Evolutionary conservation across 1,140 invertebrate species (phyloP), one percentile per base, ranked within the genome.

Genomic region (Arctopsyche grandis): DNA sequence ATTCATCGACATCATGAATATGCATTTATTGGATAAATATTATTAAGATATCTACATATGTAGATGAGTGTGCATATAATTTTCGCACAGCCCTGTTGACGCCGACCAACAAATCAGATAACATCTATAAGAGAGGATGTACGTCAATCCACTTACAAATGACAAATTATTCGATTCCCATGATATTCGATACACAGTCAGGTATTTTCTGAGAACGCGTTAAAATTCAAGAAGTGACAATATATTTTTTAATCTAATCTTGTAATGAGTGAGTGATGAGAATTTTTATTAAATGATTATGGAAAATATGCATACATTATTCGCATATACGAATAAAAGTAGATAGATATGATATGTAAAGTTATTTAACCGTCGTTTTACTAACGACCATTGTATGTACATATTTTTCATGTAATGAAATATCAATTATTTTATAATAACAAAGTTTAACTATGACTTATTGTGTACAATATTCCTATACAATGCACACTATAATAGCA

Each of bases 111-210:
- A 58, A 56, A 63, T 63, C 44, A 19, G 76, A 77, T 77, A 70
- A 48, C 38, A 77, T 77, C 76, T 48, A 26, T 22, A 29, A 77
- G n/a, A 77, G 26, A 48, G 60, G 48, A 52, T 56, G 75, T 69
- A 56, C 76, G 63, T 52, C 60, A 69, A 58, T 52, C 60, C 66
- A 69, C 63, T 69, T 43, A 70, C 66, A 69, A 74, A 74, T 79
- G 71, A 77, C 79, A 75, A 82, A 82, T 82, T 79, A 82, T 77
- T 82, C 66, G 66, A 77, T 82, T 82, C 80, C 78, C 80, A 82
- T 73, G 80, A 77, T 73, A 77, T 60, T 79, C 52, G 19, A 58
- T 48, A 19, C 69, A 77, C 74, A 76, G 60, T 60, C 69, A 69
- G 19, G 26, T 29, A 71, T 60, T 69, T 79, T 79, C 80, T 70